Evolutionary conservation across 2,888 invertebrate genomes (phyloP).

Genomic region (Tubulanus polymorphus): DNA sequence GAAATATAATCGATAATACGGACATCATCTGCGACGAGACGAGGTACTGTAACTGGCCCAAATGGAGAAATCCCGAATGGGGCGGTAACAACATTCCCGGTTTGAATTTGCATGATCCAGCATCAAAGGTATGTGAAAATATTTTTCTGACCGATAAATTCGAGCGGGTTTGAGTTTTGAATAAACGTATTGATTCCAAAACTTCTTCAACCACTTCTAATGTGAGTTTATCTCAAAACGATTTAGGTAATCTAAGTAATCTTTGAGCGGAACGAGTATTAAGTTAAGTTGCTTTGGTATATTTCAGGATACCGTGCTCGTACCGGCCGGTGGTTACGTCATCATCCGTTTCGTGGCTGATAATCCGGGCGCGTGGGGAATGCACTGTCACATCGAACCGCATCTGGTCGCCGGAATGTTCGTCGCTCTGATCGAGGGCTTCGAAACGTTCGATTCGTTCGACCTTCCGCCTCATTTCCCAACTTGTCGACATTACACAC

Average conservation of each 20-base stretch:
- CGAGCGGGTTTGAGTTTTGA: no score
- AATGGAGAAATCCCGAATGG: background rate
- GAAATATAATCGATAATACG: background rate
- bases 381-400: constrained; percentile 7
- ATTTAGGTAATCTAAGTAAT: no score
- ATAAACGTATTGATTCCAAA: no score
- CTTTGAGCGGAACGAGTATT: no score
- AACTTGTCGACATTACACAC: no score
- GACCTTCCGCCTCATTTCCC: no score
- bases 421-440: background rate
- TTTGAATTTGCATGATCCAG: background rate
- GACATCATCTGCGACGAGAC: background rate
- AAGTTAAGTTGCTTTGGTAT: no score
- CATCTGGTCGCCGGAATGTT: background rate
- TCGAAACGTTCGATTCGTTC: no score
- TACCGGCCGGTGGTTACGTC: constrained; percentile 46
- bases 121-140: no score
- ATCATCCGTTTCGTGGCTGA: constrained; percentile 39
- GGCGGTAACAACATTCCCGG: background rate
- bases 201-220: no score
- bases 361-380: constrained; percentile 35
- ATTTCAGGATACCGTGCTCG: constrained; percentile 44
- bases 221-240: no score
- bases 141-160: no score
- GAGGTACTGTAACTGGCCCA: background rate